These are phyloP conservation scores for Ceratothoa steindachneri DNA, from an alignment of 2,888 invertebrate species.

Conservation along the genomic window DNA sequence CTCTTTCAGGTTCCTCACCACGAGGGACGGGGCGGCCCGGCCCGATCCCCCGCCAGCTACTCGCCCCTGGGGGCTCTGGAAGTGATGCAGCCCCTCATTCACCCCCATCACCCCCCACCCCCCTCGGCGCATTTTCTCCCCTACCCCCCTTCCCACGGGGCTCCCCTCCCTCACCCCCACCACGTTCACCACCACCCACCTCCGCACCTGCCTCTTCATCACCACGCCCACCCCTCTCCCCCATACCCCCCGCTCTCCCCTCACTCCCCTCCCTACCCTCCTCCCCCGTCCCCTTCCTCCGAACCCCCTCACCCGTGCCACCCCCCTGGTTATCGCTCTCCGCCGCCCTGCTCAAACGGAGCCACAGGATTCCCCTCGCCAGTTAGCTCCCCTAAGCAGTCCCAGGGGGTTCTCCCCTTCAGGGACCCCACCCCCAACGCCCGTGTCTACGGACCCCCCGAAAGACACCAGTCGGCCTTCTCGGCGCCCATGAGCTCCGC, in stretches of 20 bases:
- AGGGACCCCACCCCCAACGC: conserved; percentile 16
- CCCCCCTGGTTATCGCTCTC: conserved; percentile 10
- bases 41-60: conserved; percentile 24
- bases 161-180: conserved; percentile 14
- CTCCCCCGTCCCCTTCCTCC: conserved; percentile 17
- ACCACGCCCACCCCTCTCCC: background rate
- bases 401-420: background rate
- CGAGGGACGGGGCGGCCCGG: background rate
- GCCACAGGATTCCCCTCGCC: conserved; percentile 6
- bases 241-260: conserved; percentile 18
- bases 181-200: background rate
- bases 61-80: conserved; percentile 42
- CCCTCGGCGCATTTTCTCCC: conserved; percentile 22
- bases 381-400: background rate
- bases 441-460: conserved; percentile 21
- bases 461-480: conserved; percentile 35
- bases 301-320: conserved; percentile 12
- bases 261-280: conserved; percentile 20
- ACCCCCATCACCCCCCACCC: conserved; percentile 25
- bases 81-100: conserved; percentile 44
- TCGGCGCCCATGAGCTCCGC: conserved; percentile 23
- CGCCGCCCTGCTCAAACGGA: conserved; percentile 2
- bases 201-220: background rate
- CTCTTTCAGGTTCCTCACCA: background rate
- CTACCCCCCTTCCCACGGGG: conserved; percentile 16